Conservation (phyloP, 2,113 vertebrate species). For the Petroica traversi region DNA sequence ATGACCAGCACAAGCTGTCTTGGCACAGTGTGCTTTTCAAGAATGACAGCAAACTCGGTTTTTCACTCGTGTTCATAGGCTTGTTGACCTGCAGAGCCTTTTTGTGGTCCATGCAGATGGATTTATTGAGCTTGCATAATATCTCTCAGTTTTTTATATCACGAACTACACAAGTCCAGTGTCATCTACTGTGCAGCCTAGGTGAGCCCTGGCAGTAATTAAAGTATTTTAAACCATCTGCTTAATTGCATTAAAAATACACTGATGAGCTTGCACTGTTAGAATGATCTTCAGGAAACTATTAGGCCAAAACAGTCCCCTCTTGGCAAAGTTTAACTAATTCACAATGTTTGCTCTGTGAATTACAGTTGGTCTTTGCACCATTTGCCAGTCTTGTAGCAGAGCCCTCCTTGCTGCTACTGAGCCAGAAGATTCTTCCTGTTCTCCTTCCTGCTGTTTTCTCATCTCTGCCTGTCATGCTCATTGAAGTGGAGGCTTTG, state of each 20-base stretch:
- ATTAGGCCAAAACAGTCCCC: neutral
- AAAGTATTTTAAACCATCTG: slow-evolving; percentile 15
- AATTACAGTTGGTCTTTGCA: neutral
- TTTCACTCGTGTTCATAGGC: neutral
- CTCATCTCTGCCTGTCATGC: neutral
- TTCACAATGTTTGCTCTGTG: neutral
- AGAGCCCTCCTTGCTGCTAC: neutral
- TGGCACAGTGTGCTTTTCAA: neutral
- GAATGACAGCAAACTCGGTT: neutral
- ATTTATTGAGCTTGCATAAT: neutral
- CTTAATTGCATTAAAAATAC: neutral
- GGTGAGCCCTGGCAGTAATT: neutral
- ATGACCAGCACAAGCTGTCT: neutral
- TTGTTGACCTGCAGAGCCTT: neutral
- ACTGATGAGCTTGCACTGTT: neutral
- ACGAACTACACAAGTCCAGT: neutral
- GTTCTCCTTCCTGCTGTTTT: neutral
- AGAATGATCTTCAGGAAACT: slow-evolving; percentile 1
- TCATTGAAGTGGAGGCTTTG: neutral
- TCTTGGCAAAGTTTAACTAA: neutral
- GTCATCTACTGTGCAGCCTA: neutral
- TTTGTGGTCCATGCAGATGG: neutral
- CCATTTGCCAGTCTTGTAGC: neutral
- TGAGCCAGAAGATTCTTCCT: neutral
- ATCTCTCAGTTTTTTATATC: neutral